These are phyloP conservation scores for Trididemnum nubilum DNA, from an alignment of 23 tunicate genomes.

Conservation along the genomic window DNA sequence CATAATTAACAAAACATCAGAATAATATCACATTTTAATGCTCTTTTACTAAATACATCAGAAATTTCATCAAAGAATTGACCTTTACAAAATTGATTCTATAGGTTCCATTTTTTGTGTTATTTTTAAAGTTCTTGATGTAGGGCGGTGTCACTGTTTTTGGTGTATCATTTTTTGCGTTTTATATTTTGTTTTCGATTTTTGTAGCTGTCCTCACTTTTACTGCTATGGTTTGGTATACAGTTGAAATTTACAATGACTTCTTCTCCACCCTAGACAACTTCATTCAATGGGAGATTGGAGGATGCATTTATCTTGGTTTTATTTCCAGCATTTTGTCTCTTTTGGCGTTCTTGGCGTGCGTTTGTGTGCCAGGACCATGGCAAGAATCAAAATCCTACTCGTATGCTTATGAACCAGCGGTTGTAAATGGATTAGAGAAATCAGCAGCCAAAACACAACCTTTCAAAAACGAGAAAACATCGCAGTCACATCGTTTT, in stretches of 20 bases:
- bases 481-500: neutral
- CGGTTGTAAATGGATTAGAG: neutral
- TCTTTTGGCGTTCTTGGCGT: constrained; percentile 18
- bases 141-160: too few relatives aligned
- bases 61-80: too few relatives aligned
- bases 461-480: neutral
- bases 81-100: too few relatives aligned
- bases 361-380: constrained; percentile 48
- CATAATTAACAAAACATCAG: too few relatives aligned
- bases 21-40: too few relatives aligned
- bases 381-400: neutral
- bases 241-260: constrained; percentile 41
- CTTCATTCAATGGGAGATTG: constrained; percentile 56
- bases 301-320: constrained; percentile 68
- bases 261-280: constrained; percentile 62
- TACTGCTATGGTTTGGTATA: constrained; percentile 58
- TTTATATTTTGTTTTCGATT: too few relatives aligned
- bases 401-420: neutral
- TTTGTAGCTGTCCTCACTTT: constrained; percentile 47
- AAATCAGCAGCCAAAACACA: neutral
- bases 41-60: too few relatives aligned
- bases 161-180: too few relatives aligned
- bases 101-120: too few relatives aligned
- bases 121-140: too few relatives aligned
- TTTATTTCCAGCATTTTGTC: constrained; percentile 36